Evolutionary conservation across 64 coral and sea anemone genomes (phyloP).

Genomic region (Trachythela sp.): DNA sequence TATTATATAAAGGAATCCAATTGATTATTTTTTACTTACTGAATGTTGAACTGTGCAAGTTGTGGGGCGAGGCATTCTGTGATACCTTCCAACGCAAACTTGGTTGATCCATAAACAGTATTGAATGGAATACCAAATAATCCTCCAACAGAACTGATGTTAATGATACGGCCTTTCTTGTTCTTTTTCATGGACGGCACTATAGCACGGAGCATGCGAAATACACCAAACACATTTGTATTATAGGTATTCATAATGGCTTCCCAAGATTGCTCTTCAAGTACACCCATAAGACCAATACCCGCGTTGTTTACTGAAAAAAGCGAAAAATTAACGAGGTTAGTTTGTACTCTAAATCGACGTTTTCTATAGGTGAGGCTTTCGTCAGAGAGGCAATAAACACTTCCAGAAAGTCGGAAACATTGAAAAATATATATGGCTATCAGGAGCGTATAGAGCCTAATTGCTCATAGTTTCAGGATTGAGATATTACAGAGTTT

Average conservation of each 20-base stretch:
- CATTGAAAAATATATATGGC: no score
- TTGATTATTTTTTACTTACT: constrained; percentile 54
- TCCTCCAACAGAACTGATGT: constrained; percentile 51
- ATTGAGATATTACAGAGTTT: no score
- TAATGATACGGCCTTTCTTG: constrained; percentile 60
- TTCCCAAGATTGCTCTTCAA: constrained; percentile 48
- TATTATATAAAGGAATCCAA: no score
- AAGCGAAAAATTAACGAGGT: background rate
- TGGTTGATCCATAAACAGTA: constrained; percentile 54
- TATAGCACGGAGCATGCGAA: constrained; percentile 54
- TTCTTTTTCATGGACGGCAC: constrained; percentile 61
- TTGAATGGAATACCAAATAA: constrained; percentile 57
- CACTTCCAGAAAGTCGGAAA: no score
- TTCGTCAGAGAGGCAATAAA: no score
- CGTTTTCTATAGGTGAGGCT: no score
- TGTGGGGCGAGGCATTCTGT: constrained; percentile 62
- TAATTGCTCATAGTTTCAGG: no score
- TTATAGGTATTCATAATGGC: constrained; percentile 43
- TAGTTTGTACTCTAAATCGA: no score
- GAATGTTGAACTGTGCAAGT: constrained; percentile 60
- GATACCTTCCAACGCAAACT: constrained; percentile 70
- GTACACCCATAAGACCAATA: constrained; percentile 47
- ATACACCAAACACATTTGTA: constrained; percentile 71
- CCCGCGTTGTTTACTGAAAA: constrained; percentile 72
- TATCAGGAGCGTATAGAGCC: no score